Evolutionary conservation across 2,888 invertebrate species (phyloP).

Genomic region (Galerucella calmariensis): DNA sequence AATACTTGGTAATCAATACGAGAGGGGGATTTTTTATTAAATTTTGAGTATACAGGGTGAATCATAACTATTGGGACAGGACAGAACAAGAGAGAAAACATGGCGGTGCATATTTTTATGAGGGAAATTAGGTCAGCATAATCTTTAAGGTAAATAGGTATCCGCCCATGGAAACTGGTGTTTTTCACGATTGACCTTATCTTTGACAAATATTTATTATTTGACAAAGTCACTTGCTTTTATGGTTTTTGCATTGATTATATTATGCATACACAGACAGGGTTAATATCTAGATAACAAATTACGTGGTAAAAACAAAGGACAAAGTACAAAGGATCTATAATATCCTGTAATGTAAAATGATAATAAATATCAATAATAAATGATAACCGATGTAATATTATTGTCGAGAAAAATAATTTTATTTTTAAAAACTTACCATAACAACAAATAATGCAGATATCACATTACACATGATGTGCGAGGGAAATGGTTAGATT

Average conservation of each 20-base stretch:
- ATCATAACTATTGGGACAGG: too few relatives aligned
- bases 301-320: constrained; percentile 21
- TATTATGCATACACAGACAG: constrained; percentile 37
- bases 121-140: neutral
- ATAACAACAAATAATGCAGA: too few relatives aligned
- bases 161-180: constrained; percentile 3
- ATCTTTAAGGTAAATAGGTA: constrained; percentile 1
- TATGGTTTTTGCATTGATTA: constrained; percentile 34
- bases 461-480: too few relatives aligned
- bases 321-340: constrained; percentile 3
- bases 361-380: neutral
- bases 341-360: neutral
- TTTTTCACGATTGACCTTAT: constrained; percentile 19
- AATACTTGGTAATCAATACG: constrained; percentile 1
- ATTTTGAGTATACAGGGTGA: too few relatives aligned
- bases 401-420: too few relatives aligned
- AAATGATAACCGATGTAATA: too few relatives aligned
- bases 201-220: constrained; percentile 38
- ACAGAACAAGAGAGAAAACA: too few relatives aligned
- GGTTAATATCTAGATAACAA: constrained; percentile 33
- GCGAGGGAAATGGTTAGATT: too few relatives aligned
- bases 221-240: constrained; percentile 37
- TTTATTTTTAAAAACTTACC: too few relatives aligned
- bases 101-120: neutral
- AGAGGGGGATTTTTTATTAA: too few relatives aligned